Percentiles rank a stretch among this genome's conserved stretches.
Evolutionary conservation across 37 sponge, comb jelly and placozoan genomes (phyloP).

Genomic region (Halisarca cf. caerulea): DNA sequence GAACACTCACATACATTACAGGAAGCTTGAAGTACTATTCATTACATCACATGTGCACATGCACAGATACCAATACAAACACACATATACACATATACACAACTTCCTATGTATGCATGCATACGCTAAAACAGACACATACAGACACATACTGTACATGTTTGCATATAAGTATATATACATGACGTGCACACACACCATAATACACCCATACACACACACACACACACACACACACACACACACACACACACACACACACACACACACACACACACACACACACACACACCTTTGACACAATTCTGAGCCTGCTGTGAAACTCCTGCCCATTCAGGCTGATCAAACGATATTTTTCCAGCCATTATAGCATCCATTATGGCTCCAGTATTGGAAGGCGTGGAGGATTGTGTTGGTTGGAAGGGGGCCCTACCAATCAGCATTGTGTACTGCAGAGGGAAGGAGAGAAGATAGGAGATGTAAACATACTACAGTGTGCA

Average conservation of each 20-base stretch:
- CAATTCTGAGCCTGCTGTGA: constrained; percentile 75
- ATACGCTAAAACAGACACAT: no score
- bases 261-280: no score
- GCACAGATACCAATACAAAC: no score
- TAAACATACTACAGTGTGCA: background rate
- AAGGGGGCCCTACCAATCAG: constrained; percentile 93
- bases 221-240: no score
- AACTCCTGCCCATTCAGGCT: constrained; percentile 75
- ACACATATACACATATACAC: no score
- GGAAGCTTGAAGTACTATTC: no score
- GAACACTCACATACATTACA: no score
- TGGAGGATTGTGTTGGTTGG: constrained; percentile 27
- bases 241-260: no score
- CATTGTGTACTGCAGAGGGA: constrained; percentile 78
- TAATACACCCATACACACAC: no score
- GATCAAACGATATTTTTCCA: constrained; percentile 65
- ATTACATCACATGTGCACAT: no score
- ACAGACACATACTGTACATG: background rate
- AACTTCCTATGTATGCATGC: no score
- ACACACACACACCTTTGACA: constrained; percentile 64
- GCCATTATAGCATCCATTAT: constrained; percentile 72
- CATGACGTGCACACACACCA: no score
- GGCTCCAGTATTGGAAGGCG: constrained; percentile 36
- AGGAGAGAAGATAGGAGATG: background rate
- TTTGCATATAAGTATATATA: background rate